Conservation (phyloP, 2,888 invertebrate genomes). For the Mamestra brassicae region DNA sequence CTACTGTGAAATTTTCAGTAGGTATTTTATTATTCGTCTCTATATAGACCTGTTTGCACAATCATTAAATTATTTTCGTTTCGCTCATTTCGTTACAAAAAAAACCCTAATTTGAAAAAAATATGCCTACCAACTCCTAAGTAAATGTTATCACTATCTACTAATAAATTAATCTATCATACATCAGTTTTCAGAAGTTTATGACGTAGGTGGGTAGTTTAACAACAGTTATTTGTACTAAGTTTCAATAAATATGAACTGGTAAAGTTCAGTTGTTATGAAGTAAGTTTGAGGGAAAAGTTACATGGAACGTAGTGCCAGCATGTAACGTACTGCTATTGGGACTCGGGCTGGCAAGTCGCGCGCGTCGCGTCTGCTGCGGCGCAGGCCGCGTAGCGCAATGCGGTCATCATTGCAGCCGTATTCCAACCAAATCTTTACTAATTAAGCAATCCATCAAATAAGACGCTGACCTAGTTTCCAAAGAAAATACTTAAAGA, state of each 20-base stretch:
- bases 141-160: no score
- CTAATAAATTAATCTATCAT: background rate
- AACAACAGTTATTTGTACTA: conserved; percentile 30
- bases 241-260: conserved; percentile 48
- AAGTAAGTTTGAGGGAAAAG: conserved; percentile 51
- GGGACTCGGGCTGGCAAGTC: conserved; percentile 37
- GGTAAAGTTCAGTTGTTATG: conserved; percentile 53
- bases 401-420: conserved; percentile 79
- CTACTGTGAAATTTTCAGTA: no score
- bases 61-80: no score
- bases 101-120: no score
- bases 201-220: background rate
- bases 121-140: no score
- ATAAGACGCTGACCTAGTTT: background rate
- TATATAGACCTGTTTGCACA: no score
- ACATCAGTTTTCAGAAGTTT: conserved; percentile 11
- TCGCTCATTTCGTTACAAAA: no score
- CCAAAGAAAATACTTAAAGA: background rate
- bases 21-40: no score
- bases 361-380: background rate
- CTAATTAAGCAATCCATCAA: conserved; percentile 35
- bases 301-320: conserved; percentile 36
- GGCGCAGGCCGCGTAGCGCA: conserved; percentile 71
- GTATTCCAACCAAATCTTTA: conserved; percentile 34
- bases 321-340: conserved; percentile 23